Percentiles rank a stretch among this genome's conserved stretches.
phyloP scores from a whole-genome alignment of 2,888 invertebrate species.

The Diarsia brunnea region DNA sequence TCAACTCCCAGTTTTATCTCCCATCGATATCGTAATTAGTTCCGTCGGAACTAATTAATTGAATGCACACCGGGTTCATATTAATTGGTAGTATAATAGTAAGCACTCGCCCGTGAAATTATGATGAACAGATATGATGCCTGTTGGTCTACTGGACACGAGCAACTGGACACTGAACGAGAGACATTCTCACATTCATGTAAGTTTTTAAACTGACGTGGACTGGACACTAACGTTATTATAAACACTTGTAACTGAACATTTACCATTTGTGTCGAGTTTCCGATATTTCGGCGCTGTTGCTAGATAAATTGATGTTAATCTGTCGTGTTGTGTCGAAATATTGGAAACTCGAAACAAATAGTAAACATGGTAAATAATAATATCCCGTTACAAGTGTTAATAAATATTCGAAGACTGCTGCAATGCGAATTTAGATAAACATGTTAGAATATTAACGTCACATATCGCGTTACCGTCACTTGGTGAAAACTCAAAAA shows the following conservation, averaged over 20 bases:
- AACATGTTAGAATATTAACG: not conserved
- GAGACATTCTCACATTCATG: too few species aligned
- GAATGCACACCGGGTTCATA: not conserved
- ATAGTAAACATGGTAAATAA: too few species aligned
- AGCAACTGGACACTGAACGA: too few species aligned
- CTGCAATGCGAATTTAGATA: not conserved
- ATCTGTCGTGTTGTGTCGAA: too few species aligned
- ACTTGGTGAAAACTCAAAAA: not conserved
- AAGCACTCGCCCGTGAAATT: not conserved
- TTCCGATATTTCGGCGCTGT: too few species aligned
- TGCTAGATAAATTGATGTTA: too few species aligned
- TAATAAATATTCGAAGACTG: not conserved
- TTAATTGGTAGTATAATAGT: not conserved
- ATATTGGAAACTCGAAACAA: too few species aligned
- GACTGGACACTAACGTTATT: too few species aligned
- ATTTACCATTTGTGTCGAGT: too few species aligned
- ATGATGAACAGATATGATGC: not conserved
- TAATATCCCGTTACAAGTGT: not conserved
- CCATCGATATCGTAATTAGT: conserved; percentile 20
- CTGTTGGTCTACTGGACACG: not conserved
- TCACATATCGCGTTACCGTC: not conserved
- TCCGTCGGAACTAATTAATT: conserved; percentile 9
- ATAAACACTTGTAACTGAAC: too few species aligned
- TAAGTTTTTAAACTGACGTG: too few species aligned
- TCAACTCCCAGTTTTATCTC: conserved; percentile 2